These are phyloP conservation scores for Paramormyrops kingsleyae DNA, from an alignment of 2,113 vertebrate genomes.

Conservation along the genomic window DNA sequence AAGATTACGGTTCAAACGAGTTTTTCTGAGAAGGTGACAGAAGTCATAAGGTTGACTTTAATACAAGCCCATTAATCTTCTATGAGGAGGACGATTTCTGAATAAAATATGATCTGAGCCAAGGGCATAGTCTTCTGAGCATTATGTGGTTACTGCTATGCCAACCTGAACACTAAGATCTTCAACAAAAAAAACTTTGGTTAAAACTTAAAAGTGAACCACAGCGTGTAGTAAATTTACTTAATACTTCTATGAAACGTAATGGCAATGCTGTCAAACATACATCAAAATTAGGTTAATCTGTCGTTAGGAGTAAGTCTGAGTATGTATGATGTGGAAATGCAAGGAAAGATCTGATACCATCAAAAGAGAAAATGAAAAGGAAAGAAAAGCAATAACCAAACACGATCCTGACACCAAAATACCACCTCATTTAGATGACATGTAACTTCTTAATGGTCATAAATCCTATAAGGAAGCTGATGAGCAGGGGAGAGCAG, in stretches of 20 bases:
- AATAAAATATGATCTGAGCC: neutral
- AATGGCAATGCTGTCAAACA: neutral
- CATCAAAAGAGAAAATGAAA: neutral
- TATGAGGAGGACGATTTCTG: neutral
- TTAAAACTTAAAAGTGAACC: neutral
- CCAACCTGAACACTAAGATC: neutral
- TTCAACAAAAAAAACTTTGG: neutral
- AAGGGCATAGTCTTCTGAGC: neutral
- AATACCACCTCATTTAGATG: neutral
- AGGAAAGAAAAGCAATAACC: neutral
- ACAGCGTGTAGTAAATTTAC: neutral
- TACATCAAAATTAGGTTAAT: neutral
- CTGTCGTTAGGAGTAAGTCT: neutral
- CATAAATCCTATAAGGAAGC: neutral
- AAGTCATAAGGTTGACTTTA: neutral
- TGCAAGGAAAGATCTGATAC: neutral
- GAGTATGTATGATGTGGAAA: neutral
- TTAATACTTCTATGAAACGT: neutral
- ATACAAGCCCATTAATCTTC: neutral
- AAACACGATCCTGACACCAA: neutral
- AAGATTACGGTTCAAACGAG: neutral
- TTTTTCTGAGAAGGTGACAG: constrained; percentile 7
- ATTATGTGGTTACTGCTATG: neutral
- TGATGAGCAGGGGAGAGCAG: neutral
- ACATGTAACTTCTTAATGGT: neutral